Conservation (phyloP, 2,888 invertebrate species). For the Dryocosmus kuriphilus region DNA sequence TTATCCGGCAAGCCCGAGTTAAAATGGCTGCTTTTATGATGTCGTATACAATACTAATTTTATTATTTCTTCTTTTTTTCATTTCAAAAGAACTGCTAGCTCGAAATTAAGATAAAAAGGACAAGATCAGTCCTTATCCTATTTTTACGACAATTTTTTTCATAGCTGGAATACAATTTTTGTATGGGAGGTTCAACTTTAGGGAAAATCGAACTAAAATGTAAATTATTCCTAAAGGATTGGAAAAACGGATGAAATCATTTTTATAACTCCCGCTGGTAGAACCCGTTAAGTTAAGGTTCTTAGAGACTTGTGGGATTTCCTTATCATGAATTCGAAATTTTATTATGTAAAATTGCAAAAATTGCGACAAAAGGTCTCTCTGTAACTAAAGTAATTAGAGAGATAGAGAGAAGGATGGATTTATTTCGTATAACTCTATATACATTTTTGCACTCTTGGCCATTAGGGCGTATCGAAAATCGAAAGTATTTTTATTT, state of each 20-base stretch:
- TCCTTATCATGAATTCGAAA: not conserved
- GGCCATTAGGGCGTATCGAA: too few species aligned
- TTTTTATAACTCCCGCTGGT: too few species aligned
- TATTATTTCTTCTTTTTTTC: not conserved
- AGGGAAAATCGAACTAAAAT: too few species aligned
- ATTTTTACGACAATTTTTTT: not conserved
- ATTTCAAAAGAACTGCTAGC: not conserved
- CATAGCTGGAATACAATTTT: too few species aligned
- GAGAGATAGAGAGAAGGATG: not conserved
- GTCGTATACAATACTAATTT: not conserved
- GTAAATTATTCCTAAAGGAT: too few species aligned
- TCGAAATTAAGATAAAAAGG: not conserved
- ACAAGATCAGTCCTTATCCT: not conserved
- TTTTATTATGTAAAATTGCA: not conserved
- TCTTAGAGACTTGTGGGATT: not conserved
- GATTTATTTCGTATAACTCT: not conserved
- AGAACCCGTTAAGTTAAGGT: too few species aligned
- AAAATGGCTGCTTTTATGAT: not conserved
- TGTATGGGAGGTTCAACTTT: too few species aligned
- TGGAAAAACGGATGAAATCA: too few species aligned
- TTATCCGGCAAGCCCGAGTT: not conserved
- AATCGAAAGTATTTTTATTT: too few species aligned
- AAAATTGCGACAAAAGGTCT: not conserved
- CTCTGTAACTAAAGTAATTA: not conserved
- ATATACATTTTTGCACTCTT: not conserved